phyloP scores from a whole-genome alignment of 30 jellyfish, hydroid and myxozoan species.

The Hydractinia echinata region DNA sequence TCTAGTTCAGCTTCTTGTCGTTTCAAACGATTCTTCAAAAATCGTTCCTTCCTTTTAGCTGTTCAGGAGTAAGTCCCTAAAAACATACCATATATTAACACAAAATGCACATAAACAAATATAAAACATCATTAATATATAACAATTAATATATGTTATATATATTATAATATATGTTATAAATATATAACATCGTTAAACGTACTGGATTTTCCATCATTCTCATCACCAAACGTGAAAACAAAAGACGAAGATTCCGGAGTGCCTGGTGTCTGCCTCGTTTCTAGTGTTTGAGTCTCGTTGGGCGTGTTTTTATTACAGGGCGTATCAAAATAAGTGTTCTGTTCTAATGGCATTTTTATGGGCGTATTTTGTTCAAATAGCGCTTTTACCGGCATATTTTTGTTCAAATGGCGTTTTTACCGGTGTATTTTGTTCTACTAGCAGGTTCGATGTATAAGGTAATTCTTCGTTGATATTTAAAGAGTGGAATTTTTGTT shows the following conservation, averaged over 20 bases:
- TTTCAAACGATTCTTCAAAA: conserved; percentile 60
- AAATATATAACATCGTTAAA: background rate
- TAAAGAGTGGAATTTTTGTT: too few relatives aligned
- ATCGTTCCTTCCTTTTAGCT: conserved; percentile 54
- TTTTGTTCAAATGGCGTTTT: too few relatives aligned
- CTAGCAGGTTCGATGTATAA: too few relatives aligned
- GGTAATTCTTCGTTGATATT: too few relatives aligned
- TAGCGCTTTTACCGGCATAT: too few relatives aligned
- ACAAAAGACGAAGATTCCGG: background rate
- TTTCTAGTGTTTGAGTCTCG: too few relatives aligned
- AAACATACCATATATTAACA: background rate
- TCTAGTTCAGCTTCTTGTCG: conserved; percentile 70
- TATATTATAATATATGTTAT: background rate
- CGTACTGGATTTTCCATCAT: background rate
- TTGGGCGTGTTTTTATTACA: too few relatives aligned
- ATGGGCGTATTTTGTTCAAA: too few relatives aligned
- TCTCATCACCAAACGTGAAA: conserved; percentile 5
- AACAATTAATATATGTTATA: background rate
- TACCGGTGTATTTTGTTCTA: too few relatives aligned
- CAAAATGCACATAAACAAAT: background rate
- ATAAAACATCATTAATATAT: too few relatives aligned
- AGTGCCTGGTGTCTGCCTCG: background rate
- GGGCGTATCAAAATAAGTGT: too few relatives aligned
- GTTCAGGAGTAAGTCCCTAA: conserved; percentile 85
- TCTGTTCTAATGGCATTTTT: too few relatives aligned